Base-by-base conservation (phyloP, 2,888 invertebrate species). In the Laothoe populi region DNA sequence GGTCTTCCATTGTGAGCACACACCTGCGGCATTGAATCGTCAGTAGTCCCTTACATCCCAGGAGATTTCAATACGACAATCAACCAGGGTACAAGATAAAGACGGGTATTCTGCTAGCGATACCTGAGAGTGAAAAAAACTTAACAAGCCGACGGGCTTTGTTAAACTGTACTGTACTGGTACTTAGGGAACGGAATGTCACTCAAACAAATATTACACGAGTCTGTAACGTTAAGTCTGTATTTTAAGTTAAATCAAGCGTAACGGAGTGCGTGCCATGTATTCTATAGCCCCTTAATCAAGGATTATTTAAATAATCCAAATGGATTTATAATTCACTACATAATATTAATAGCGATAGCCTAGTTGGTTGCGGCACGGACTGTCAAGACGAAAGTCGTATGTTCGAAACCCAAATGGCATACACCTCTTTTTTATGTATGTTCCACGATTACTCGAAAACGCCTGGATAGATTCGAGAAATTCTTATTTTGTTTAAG, bases 1-100 rank as follows among this genome's bases (percentile, higher is more conserved):
- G 48, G 60, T 42, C 60, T 40, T 23, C 40, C n/a, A 60, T 48
- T 49, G 48, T 49, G 46, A 11, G 26, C 46, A 77, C 79, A 79
- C 82, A 82, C 82, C 82, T 82, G 82, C 82, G 74, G 60, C 31
- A 19, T 58, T 63, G 58, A 67, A 66, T 46, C 68, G 67, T 67
- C 57, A 60, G 48, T 21, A 42, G 53, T 53, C 57, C 38, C 38
- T 46, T 59, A 19, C 53, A 58, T 46, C 62, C 58, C 57, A 24
- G 16, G 46, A 61, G 57, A 58, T 58, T 62, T 48, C 62, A 48
- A 61, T 69, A 68, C 67, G 65, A 31, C 58, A 59, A 57, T 24
- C 40, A 58, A 65, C 63, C 16, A 49, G 66, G 65, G 61, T 66
- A 68, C 60, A 64, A 62, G 60, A 58, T 62, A 62, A 62, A 62